A percentile compares a stretch with the other conserved stretches of the same genome.
These are phyloP conservation scores for Abrostola tripartita DNA, from an alignment of 2,888 invertebrate species.

Conservation along the genomic window DNA sequence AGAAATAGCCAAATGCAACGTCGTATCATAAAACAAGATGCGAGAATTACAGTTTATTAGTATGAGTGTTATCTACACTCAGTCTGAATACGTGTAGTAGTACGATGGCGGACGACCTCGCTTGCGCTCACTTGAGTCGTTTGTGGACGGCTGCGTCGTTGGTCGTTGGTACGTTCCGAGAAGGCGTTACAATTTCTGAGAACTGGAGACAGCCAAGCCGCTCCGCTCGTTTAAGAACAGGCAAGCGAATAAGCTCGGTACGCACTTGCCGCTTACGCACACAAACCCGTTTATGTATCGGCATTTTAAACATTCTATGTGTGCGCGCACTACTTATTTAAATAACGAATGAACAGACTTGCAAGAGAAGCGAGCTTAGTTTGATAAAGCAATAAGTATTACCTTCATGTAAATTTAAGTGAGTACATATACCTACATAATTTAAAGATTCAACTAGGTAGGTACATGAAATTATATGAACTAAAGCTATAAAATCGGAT, in stretches of 20 bases:
- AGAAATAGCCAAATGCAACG: conserved; percentile 43
- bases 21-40: conserved; percentile 54
- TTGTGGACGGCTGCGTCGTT: conserved; percentile 81
- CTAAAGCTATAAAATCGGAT: conserved; percentile 1
- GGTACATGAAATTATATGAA: conserved; percentile 1
- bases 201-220: conserved; percentile 85
- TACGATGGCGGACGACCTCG: conserved; percentile 82
- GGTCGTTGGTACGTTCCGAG: conserved; percentile 84
- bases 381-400: conserved; percentile 24
- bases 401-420: neutral
- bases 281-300: conserved; percentile 45
- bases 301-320: conserved; percentile 41
- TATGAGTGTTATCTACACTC: conserved; percentile 68
- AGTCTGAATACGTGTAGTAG: conserved; percentile 70
- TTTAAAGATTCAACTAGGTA: neutral
- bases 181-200: conserved; percentile 88
- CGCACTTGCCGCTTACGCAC: conserved; percentile 73
- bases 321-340: conserved; percentile 45
- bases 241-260: conserved; percentile 81
- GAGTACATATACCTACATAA: neutral
- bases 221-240: conserved; percentile 78
- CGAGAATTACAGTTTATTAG: conserved; percentile 56
- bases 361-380: conserved; percentile 20
- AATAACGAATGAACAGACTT: conserved; percentile 30
- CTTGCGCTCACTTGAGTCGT: conserved; percentile 80